These are phyloP conservation scores for Leucophora obtusa DNA, from an alignment of 2,888 invertebrate genomes.

Conservation along the genomic window DNA sequence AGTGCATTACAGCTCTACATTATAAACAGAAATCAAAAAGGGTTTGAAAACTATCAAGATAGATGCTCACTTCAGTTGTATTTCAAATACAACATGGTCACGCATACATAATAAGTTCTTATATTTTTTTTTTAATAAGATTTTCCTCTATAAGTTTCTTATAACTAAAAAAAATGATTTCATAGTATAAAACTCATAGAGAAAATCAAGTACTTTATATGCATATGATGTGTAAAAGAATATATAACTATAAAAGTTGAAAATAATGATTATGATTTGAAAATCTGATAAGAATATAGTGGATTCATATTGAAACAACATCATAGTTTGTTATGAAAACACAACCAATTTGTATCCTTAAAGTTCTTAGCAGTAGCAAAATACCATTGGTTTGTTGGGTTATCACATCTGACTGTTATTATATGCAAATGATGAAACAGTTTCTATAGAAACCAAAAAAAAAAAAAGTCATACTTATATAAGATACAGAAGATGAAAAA, in stretches of 20 bases:
- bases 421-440: constrained; percentile 44
- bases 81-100: constrained; percentile 54
- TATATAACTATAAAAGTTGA: constrained; percentile 43
- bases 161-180: constrained; percentile 27
- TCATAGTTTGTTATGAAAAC: constrained; percentile 10
- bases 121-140: constrained; percentile 1
- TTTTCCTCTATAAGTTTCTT: constrained; percentile 28
- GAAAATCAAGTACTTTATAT: constrained; percentile 64
- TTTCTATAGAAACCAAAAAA: constrained; percentile 25
- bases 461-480: neutral
- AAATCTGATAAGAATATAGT: constrained; percentile 30
- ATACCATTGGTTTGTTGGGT: constrained; percentile 3
- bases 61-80: neutral
- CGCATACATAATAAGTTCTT: constrained; percentile 60
- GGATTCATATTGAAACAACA: constrained; percentile 5
- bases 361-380: neutral
- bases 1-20: neutral
- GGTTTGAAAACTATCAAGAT: neutral
- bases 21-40: neutral
- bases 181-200: neutral
- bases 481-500: constrained; percentile 17
- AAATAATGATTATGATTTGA: constrained; percentile 58
- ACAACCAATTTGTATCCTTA: neutral
- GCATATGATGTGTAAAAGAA: constrained; percentile 57
- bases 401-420: constrained; percentile 28